These are phyloP conservation scores for Avahi laniger DNA, from an alignment of 2,797 vertebrate species.

Conservation along the genomic window DNA sequence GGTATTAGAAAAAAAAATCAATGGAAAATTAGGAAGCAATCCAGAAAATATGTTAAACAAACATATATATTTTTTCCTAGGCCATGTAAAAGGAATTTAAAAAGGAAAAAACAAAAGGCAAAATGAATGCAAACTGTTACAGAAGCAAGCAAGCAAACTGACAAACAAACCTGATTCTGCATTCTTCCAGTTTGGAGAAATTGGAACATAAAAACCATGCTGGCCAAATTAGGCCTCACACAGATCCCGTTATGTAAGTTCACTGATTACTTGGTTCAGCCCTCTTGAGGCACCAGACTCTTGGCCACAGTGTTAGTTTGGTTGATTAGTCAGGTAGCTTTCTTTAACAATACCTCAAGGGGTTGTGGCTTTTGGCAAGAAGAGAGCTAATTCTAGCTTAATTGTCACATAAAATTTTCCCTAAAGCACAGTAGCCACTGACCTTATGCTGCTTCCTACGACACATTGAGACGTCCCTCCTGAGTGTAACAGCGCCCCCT, in stretches of 20 bases:
- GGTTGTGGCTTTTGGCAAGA: slow-evolving; percentile 65
- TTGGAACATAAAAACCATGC: neutral
- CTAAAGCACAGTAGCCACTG: slow-evolving; percentile 54
- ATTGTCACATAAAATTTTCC: slow-evolving; percentile 53
- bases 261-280: slow-evolving; percentile 53
- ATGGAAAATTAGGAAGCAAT: neutral
- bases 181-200: neutral
- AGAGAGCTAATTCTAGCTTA: slow-evolving; percentile 63
- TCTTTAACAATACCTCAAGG: slow-evolving; percentile 61
- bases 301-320: slow-evolving; percentile 14
- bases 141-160: neutral
- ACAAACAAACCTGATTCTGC: neutral
- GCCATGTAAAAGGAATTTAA: neutral
- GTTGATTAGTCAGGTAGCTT: slow-evolving; percentile 71
- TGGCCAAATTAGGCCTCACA: slow-evolving; percentile 29
- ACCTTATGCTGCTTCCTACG: slow-evolving; percentile 35
- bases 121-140: neutral
- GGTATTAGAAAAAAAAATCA: neutral
- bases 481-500: neutral
- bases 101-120: neutral
- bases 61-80: neutral
- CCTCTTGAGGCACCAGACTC: slow-evolving; percentile 32
- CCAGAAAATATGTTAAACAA: neutral
- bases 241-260: neutral
- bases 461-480: neutral